phyloP scores from a whole-genome alignment of 2,113 vertebrate genomes.

The Paralichthys olivaceus region DNA sequence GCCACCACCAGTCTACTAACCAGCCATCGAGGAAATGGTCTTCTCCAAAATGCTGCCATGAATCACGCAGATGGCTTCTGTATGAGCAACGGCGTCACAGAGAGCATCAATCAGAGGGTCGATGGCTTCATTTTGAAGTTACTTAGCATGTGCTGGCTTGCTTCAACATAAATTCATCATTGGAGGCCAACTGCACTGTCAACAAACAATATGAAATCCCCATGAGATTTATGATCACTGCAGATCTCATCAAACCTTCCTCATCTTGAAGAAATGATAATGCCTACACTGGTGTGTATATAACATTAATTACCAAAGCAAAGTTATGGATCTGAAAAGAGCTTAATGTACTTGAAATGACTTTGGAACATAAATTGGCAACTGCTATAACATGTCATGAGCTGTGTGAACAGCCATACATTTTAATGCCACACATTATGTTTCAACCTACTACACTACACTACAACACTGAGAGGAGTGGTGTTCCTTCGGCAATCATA shows the following conservation, averaged over 20 bases:
- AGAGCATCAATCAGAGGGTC: conserved; percentile 50
- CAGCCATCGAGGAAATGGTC: conserved; percentile 9
- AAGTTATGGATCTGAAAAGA: neutral
- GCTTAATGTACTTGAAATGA: conserved; percentile 23
- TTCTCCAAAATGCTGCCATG: conserved; percentile 30
- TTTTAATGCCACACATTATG: neutral
- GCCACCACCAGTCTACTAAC: conserved; percentile 22
- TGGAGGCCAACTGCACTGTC: conserved; percentile 11
- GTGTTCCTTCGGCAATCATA: neutral
- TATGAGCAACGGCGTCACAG: conserved; percentile 15
- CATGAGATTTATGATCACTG: conserved; percentile 10
- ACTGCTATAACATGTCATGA: conserved; percentile 21
- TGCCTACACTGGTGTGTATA: conserved; percentile 8
- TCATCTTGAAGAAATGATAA: conserved; percentile 13
- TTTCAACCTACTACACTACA: neutral
- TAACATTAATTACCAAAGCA: conserved; percentile 14
- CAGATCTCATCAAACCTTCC: conserved; percentile 17
- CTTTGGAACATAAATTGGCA: conserved; percentile 26
- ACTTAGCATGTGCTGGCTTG: conserved; percentile 23
- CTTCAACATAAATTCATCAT: conserved; percentile 41
- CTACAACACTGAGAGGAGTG: neutral
- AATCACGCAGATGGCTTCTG: conserved; percentile 44
- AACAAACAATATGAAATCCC: conserved; percentile 40
- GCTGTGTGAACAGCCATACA: neutral
- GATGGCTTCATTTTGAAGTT: conserved; percentile 48